Conservation (phyloP, 92 coral and sea anemone species). For the Anthopleura xanthogrammica region DNA sequence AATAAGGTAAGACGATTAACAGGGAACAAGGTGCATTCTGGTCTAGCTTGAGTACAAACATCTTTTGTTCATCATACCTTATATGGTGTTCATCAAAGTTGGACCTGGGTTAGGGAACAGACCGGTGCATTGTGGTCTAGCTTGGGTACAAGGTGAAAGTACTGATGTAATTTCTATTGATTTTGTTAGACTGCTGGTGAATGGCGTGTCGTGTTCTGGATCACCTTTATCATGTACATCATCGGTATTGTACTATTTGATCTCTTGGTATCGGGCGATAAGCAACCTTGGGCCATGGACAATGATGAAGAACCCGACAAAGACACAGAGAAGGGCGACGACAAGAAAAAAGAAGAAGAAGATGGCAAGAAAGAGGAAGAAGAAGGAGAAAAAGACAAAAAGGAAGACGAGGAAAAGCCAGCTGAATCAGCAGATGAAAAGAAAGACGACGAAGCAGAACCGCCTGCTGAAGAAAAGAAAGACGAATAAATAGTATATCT, state of each 20-base stretch:
- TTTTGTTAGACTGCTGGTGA: slow-evolving; percentile 83
- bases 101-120: no score
- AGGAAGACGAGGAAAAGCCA: not conserved
- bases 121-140: not conserved
- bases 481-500: not conserved
- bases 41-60: not conserved
- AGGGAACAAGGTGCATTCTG: no score
- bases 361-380: slow-evolving; percentile 36
- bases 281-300: slow-evolving; percentile 91
- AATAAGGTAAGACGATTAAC: slow-evolving; percentile 70
- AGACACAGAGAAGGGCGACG: slow-evolving; percentile 53
- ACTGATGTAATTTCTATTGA: not conserved
- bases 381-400: slow-evolving; percentile 41
- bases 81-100: not conserved
- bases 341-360: slow-evolving; percentile 41
- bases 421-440: not conserved
- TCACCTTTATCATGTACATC: slow-evolving; percentile 85
- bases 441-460: not conserved
- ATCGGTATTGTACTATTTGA: slow-evolving; percentile 87
- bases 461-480: not conserved
- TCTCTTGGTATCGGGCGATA: slow-evolving; percentile 86
- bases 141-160: not conserved
- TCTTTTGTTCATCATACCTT: not conserved
- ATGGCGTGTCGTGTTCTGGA: slow-evolving; percentile 99
- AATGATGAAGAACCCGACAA: slow-evolving; percentile 41